A percentile compares a stretch with the other conserved stretches of the same genome.
Conservation (phyloP, 2,113 vertebrate genomes). For the Octodon degus region DNA sequence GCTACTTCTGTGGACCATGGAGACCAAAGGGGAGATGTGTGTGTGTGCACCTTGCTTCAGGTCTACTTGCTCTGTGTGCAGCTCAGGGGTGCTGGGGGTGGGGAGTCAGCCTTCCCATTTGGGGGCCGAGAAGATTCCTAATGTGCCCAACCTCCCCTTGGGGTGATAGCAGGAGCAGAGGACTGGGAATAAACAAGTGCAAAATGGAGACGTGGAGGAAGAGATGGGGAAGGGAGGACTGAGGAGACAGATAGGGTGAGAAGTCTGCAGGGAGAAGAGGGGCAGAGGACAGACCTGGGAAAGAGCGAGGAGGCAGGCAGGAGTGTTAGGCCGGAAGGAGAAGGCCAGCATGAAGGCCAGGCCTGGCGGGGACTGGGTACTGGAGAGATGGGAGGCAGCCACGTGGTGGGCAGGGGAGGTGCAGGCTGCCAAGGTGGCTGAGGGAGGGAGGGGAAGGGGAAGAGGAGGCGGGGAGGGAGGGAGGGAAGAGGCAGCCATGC, state of each 20-base stretch:
- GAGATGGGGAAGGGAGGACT: not conserved
- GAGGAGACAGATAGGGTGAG: constrained; percentile 22
- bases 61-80: not conserved
- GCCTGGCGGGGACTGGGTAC: constrained; percentile 27
- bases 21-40: not conserved
- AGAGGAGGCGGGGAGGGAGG: not conserved
- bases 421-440: constrained; percentile 32
- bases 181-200: constrained; percentile 59
- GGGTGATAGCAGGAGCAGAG: constrained; percentile 32
- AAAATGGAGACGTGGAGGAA: constrained; percentile 38
- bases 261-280: not conserved
- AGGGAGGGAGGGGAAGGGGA: not conserved
- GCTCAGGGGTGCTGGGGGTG: not conserved
- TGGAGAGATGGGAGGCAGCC: not conserved
- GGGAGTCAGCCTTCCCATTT: not conserved
- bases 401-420: constrained; percentile 45
- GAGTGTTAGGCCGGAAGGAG: not conserved
- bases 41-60: not conserved
- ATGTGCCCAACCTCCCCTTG: constrained; percentile 61
- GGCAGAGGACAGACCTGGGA: not conserved
- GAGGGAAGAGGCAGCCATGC: not conserved
- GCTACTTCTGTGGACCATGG: not conserved
- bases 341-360: not conserved
- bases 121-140: constrained; percentile 39
- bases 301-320: not conserved